Base-by-base conservation (phyloP, 2,113 vertebrate genomes). In the Engystomops pustulosus region DNA sequence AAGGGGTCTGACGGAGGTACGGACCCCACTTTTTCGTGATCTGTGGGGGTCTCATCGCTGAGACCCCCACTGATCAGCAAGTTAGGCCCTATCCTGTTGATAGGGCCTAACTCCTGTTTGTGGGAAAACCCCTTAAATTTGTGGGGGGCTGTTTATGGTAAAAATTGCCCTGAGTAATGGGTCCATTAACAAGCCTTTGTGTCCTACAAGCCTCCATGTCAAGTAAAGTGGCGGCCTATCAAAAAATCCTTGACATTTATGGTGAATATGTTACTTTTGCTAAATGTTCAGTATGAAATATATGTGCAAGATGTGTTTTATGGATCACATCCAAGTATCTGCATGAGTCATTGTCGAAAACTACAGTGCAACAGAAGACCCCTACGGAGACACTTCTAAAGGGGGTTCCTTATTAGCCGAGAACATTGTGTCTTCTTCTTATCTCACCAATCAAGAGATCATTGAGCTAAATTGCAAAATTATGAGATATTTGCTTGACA, bases 201-300 rank as follows among this genome's bases (percentile, higher is more conserved):
- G 51, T 58, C 49, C 49, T 55, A 9, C 30, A 60, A 58, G 32
- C 17, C 34, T 25, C 47, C 6, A 18, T 41, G 34, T 65, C 60
- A 34, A 32, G 60, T 25, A 55, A 15, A 58, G 30, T 77, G 75
- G 74, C 53, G 18, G 58, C 41, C 65, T 60, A 45, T 80, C 51
- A 71, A 71, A 71, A 81, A 71, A 81, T 15, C 25, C n/a, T 41
- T 79, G 81, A 81, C 49, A 81, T 89, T n/a, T 53, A 32, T 51
- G 6, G 32, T 5, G 12, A 27, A 53, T 5, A 69, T 79, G 86
- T 88, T 70, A 38, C 27, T 51, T 62, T 70, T 53, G 38, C 11
- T 23, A 70, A 81, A 81, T 55, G 62, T 81, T 81, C 36, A 30
- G 32, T 65, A 81, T 70, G 41, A 65, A 41, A 81, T 81, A 81